Percentiles rank a stretch among this genome's conserved stretches.
These are phyloP conservation scores for Eumaeus atala DNA, from an alignment of 1,140 invertebrate species.

Conservation along the genomic window DNA sequence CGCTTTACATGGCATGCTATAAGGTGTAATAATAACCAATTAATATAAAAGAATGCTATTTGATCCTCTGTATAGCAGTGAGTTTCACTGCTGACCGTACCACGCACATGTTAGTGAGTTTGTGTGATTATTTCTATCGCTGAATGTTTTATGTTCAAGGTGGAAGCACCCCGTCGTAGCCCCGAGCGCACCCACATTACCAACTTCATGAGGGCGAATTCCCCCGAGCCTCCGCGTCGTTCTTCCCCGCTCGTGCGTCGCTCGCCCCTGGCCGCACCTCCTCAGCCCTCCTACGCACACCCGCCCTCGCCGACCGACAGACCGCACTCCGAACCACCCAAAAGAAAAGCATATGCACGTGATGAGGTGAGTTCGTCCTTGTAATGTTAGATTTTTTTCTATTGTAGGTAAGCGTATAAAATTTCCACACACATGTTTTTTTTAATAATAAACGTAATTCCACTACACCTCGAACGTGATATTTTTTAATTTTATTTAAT, in stretches of 20 bases:
- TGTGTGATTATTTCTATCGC: neutral
- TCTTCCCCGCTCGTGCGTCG: slow-evolving; percentile 35
- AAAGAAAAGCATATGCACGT: slow-evolving; percentile 58
- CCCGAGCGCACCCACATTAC: slow-evolving; percentile 64
- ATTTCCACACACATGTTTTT: no score
- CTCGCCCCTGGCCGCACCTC: slow-evolving; percentile 46
- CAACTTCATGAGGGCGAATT: slow-evolving; percentile 66
- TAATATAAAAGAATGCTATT: no score
- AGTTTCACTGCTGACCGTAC: no score
- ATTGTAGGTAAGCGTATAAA: no score
- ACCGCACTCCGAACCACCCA: slow-evolving; percentile 63
- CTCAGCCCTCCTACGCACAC: slow-evolving; percentile 26
- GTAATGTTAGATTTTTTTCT: no score
- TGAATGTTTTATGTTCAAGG: slow-evolving; percentile 27
- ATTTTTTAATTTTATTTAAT: no score
- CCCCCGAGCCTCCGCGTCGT: slow-evolving; percentile 46
- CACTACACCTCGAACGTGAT: no score
- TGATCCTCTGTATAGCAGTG: no score
- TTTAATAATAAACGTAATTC: no score
- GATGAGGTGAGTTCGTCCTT: slow-evolving; percentile 42
- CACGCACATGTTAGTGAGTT: neutral
- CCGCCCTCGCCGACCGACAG: slow-evolving; percentile 36
- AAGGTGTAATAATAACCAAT: no score
- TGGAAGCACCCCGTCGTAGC: slow-evolving; percentile 61
- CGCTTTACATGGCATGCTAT: no score